Base-by-base conservation (phyloP, 2,113 vertebrate genomes). In the Grammomys dolichurus region DNA sequence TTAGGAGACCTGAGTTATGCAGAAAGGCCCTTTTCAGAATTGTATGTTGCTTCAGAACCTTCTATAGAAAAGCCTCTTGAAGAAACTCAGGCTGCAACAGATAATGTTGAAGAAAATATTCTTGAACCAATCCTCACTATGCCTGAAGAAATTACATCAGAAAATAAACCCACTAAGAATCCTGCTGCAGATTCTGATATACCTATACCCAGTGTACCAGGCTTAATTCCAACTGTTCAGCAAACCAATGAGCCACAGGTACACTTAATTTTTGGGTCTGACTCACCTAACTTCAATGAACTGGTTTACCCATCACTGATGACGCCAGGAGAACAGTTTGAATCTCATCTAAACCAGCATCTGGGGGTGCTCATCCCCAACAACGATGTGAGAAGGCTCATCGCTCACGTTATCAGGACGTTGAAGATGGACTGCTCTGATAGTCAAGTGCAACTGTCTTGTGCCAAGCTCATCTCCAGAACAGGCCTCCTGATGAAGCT, bases 371-470 rank as follows among this genome's bases (percentile, higher is more conserved):
- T 80, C 77, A 80, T 80, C 51, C 77, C 77, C 48, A 80, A 80
- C 51, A 80, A 36, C 7, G 9, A 80, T 16, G 77, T 80, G 48
- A 54, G 78, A 56, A 60, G 97, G 97, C 96, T 80, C 48, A 54
- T 80, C 33, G 36, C 77, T 80, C 77, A 80, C 8, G 51, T 80
- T 11, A 80, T 80, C 77, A 80, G 48, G 48, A 80, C 77, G 36
- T 56, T 80, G 51, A 80, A 54, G 77, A 80, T 80, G 77, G 77
- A 80, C 77, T 80, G 77, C 51, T 36, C 16, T 36, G 77, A 80
- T 2, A 1, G 7, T 16, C 17, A 33, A 4, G 51, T 80, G 31
- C 77, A 80, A 36, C 51, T 80, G 77, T 54, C 77, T 31, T 80
- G 77, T 56, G 77, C 48, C 31, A 80, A 80, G 48, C 77, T 80